phyloP scores from a whole-genome alignment of 2,888 invertebrate genomes.

The Alloscopus bannaensis region DNA sequence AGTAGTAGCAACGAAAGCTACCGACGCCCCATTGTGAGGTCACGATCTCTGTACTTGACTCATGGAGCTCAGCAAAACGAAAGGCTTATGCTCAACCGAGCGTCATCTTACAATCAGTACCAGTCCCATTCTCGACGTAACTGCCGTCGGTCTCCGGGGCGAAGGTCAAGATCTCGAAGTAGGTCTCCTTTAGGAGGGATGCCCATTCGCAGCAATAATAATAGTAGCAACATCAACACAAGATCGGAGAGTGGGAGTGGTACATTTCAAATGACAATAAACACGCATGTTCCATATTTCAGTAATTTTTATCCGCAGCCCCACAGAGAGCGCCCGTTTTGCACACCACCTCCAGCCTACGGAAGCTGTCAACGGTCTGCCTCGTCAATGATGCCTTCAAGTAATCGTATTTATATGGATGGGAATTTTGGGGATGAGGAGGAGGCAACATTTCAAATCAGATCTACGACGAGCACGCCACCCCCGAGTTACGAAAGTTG shows the following conservation, averaged over 20 bases:
- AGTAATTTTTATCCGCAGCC: slow-evolving; percentile 53
- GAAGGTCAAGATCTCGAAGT: slow-evolving; percentile 30
- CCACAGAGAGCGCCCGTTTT: slow-evolving; percentile 27
- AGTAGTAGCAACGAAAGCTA: background rate
- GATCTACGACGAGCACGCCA: slow-evolving; percentile 41
- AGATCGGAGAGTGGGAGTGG: background rate
- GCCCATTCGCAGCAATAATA: slow-evolving; percentile 4
- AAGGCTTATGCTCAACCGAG: background rate
- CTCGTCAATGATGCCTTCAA: slow-evolving; percentile 9
- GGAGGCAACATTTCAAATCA: background rate
- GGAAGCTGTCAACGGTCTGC: slow-evolving; percentile 37
- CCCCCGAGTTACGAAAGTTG: slow-evolving; percentile 60
- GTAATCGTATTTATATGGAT: background rate
- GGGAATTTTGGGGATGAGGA: background rate
- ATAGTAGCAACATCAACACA: slow-evolving; percentile 11
- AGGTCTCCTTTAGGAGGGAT: slow-evolving; percentile 23
- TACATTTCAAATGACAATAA: background rate
- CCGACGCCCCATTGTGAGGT: background rate
- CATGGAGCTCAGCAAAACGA: background rate
- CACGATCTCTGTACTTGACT: slow-evolving; percentile 2
- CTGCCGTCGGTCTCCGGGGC: slow-evolving; percentile 21
- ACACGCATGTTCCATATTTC: slow-evolving; percentile 14
- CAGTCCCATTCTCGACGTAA: slow-evolving; percentile 9
- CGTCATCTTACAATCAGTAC: slow-evolving; percentile 13
- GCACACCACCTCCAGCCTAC: slow-evolving; percentile 46